phyloP scores from a whole-genome alignment of 1,140 invertebrate genomes.

The Zaprionus lachaisei region DNA sequence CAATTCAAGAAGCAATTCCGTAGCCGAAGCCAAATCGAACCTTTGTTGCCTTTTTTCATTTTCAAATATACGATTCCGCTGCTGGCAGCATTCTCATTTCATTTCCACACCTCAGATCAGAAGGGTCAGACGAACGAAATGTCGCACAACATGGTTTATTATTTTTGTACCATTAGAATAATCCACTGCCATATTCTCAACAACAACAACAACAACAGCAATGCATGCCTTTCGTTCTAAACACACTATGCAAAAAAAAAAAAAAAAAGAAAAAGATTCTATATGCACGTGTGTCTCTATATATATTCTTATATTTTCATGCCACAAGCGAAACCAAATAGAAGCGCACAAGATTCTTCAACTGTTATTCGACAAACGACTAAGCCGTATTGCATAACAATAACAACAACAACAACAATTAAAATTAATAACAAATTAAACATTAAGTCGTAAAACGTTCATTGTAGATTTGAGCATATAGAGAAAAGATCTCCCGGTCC shows the following conservation, averaged over 20 bases:
- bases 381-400: constrained; percentile 25
- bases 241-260: constrained; percentile 2
- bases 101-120: constrained; percentile 22
- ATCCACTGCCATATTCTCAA: constrained; percentile 70
- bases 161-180: constrained; percentile 64
- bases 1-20: constrained; percentile 3
- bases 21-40: constrained; percentile 12
- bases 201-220: constrained; percentile 33
- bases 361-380: constrained; percentile 30
- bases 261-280: constrained; percentile 14
- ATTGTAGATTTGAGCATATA: constrained; percentile 80
- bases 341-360: constrained; percentile 33
- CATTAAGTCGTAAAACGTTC: constrained; percentile 71
- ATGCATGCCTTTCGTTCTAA: constrained; percentile 46
- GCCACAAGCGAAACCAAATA: constrained; percentile 33
- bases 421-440: constrained; percentile 34
- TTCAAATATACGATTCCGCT: constrained; percentile 49
- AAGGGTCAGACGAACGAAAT: constrained; percentile 15
- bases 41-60: constrained; percentile 58
- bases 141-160: constrained; percentile 49
- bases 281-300: constrained; percentile 16
- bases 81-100: constrained; percentile 67
- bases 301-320: constrained; percentile 35
- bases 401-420: constrained; percentile 17
- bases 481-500: constrained; percentile 38